A percentile compares a stretch with the other conserved stretches of the same genome.
phyloP scores from a whole-genome alignment of 2,888 invertebrate genomes.

The Drosophila demipolita region DNA sequence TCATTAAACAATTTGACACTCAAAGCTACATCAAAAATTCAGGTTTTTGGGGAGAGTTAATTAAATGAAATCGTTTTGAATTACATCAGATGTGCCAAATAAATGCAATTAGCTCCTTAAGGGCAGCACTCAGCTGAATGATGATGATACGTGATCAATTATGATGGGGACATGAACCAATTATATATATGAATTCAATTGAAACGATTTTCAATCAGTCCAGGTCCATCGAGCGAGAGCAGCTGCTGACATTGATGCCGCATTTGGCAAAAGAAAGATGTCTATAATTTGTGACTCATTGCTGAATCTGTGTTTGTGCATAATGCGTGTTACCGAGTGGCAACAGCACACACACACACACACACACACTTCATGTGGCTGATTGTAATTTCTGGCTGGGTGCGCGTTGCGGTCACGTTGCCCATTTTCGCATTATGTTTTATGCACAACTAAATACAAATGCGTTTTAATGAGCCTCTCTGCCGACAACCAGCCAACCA shows the following conservation, averaged over 20 bases:
- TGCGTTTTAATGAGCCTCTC: constrained; percentile 73
- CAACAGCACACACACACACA: constrained; percentile 23
- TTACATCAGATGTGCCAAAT: not conserved
- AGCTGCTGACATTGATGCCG: not conserved
- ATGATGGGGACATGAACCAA: constrained; percentile 8
- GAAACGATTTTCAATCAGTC: constrained; percentile 35
- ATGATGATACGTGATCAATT: constrained; percentile 11
- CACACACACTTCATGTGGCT: constrained; percentile 16
- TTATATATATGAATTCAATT: constrained; percentile 12
- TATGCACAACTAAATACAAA: constrained; percentile 80
- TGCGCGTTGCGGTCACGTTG: constrained; percentile 64
- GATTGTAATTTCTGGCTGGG: constrained; percentile 35
- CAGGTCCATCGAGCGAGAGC: not conserved
- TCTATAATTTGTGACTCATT: constrained; percentile 5
- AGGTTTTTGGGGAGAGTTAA: not conserved
- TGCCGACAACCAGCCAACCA: constrained; percentile 14
- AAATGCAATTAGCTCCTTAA: not conserved
- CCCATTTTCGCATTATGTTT: constrained; percentile 78
- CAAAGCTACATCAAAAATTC: not conserved
- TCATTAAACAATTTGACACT: not conserved
- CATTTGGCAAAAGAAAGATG: not conserved
- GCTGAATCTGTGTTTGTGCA: constrained; percentile 2
- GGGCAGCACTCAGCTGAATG: constrained; percentile 2
- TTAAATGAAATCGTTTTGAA: not conserved
- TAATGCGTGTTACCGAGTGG: constrained; percentile 24